Evolutionary conservation across 2,113 vertebrate species (phyloP).

Genomic region (Oreochromis tanganicae): DNA sequence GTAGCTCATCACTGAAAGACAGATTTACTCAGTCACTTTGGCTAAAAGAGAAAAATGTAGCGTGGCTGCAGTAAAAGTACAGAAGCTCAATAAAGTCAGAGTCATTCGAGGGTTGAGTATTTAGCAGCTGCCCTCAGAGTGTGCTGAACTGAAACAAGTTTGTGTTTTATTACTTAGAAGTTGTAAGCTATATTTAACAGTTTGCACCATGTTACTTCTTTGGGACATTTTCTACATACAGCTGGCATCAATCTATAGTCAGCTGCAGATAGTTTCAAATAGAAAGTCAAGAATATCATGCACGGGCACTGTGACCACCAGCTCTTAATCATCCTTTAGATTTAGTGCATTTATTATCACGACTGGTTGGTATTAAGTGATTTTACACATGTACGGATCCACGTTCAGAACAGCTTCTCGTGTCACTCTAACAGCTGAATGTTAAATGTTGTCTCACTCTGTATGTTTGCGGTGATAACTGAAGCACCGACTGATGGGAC

Average conservation of each 20-base stretch:
- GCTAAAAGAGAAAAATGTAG: background rate
- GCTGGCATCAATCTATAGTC: background rate
- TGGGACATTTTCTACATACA: background rate
- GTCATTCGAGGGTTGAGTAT: background rate
- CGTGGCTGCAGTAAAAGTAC: background rate
- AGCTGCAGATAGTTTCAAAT: background rate
- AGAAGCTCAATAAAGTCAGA: background rate
- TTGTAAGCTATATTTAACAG: fast-evolving
- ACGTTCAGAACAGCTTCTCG: background rate
- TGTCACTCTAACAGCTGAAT: background rate
- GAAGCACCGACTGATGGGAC: background rate
- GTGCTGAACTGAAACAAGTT: background rate
- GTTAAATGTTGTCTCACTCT: background rate
- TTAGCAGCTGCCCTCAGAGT: background rate
- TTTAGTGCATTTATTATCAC: background rate
- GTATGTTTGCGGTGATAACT: fast-evolving
- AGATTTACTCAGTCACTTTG: background rate
- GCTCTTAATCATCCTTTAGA: background rate
- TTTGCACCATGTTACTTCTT: background rate
- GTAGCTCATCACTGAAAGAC: background rate
- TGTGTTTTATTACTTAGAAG: background rate
- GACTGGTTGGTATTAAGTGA: background rate
- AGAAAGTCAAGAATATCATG: background rate
- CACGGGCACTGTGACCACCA: background rate
- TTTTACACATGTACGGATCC: background rate